Evolutionary conservation across 1,140 invertebrate genomes (phyloP).

Genomic region (Musca vetustissima): DNA sequence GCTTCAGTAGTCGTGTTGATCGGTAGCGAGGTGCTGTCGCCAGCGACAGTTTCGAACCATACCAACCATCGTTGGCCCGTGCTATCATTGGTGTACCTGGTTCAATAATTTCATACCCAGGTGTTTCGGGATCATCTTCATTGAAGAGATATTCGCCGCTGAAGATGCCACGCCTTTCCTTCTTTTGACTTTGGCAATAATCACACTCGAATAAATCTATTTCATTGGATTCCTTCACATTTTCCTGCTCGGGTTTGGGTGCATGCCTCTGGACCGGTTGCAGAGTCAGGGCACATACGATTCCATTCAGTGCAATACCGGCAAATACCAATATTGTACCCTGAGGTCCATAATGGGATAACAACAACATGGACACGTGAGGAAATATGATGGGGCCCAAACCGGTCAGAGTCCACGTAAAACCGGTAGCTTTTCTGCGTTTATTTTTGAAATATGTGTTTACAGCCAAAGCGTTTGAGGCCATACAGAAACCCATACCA

Average conservation of each 20-base stretch:
- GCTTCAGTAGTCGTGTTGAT: slow-evolving; percentile 56
- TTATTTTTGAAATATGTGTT: slow-evolving; percentile 64
- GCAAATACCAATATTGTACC: slow-evolving; percentile 62
- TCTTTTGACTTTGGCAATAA: slow-evolving; percentile 42
- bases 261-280: slow-evolving; percentile 68
- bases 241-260: slow-evolving; percentile 30
- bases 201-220: slow-evolving; percentile 49
- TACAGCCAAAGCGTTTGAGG: slow-evolving; percentile 62
- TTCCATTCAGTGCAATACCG: slow-evolving; percentile 60
- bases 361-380: slow-evolving; percentile 59
- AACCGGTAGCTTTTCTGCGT: slow-evolving; percentile 61
- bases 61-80: slow-evolving; percentile 67
- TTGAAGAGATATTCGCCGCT: slow-evolving; percentile 70
- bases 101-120: slow-evolving; percentile 67
- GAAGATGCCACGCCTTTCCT: slow-evolving; percentile 57
- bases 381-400: slow-evolving; percentile 63
- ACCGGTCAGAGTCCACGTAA: slow-evolving; percentile 63
- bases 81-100: slow-evolving; percentile 67
- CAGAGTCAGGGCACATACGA: slow-evolving; percentile 61
- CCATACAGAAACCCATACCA: slow-evolving; percentile 62
- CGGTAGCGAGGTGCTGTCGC: slow-evolving; percentile 59
- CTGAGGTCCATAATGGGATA: slow-evolving; percentile 59
- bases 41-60: slow-evolving; percentile 56
- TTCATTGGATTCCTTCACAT: slow-evolving; percentile 47
- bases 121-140: slow-evolving; percentile 62